Base-by-base conservation (phyloP, 2,888 invertebrate species). In the Toxonevra muliebris region DNA sequence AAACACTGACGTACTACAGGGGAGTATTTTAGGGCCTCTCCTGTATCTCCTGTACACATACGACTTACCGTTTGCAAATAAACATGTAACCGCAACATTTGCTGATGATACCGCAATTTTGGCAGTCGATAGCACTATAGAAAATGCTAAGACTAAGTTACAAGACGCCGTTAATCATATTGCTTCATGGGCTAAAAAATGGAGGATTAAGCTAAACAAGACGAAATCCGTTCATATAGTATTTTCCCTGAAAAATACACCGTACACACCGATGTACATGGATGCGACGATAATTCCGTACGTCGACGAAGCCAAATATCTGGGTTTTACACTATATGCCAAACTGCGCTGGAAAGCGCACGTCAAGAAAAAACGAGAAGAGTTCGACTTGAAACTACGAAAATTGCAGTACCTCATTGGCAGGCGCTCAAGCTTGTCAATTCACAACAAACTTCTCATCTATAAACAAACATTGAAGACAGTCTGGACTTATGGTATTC, bases 261-360 rank as follows among this genome's bases (percentile, higher is more conserved):
- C 15, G 11, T 15, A 53, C 17, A 53, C n/a, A 59, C 2, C 59
- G 9, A 8, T 30, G 42, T 13, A 13, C n/a, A 59, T 60, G 20
- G 48, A 60, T 48, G 60, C 48, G 8, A 13, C 15, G 15, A 13
- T 41, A 60, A 48, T 60, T 30, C 50, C 60, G 15, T 48, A 48
- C 20, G n/a, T 9, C 7, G 17, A 48, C 30, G 40, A 20, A 11
- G 60, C 60, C 12, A 60, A 60, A 19, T 60, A 60, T 30, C 19
- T 60, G 20, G 60, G 48, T 48, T 45, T 60, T 45, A 60, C 60
- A 11, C 60, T 60, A 7, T 45, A 60, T 48, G 12, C 60, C 8
- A 60, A 60, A 15, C 60, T 60, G 7, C 40, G 60, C 5, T 60
- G 60, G 60, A 48, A 20, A n/a, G 60, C 19, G 13, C 48, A 60